A percentile compares a stretch with the other conserved stretches of the same genome.
phyloP scores from a whole-genome alignment of 2,113 vertebrate species.

The Pampusana beccarii region DNA sequence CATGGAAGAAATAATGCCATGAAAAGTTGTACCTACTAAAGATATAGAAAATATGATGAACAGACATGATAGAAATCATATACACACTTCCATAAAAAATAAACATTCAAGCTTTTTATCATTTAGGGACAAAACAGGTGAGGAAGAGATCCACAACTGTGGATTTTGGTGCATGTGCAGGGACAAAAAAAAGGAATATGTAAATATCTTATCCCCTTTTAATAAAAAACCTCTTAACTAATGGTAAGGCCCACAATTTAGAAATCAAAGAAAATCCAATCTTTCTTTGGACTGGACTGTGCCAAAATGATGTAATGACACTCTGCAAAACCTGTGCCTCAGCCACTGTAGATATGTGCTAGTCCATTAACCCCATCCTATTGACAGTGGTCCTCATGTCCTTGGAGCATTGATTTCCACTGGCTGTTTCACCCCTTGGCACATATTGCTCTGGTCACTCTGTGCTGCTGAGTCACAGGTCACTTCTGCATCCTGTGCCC shows the following conservation, averaged over 20 bases:
- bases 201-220: background rate
- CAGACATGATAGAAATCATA: background rate
- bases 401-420: background rate
- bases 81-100: background rate
- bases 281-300: background rate
- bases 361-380: background rate
- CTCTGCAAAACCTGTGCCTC: background rate
- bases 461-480: background rate
- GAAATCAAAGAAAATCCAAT: background rate
- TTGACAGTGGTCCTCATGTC: background rate
- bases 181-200: background rate
- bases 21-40: background rate
- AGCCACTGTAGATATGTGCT: background rate
- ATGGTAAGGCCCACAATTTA: background rate
- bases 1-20: background rate
- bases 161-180: background rate
- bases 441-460: background rate
- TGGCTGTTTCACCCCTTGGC: background rate
- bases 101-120: background rate
- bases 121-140: background rate
- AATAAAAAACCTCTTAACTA: background rate
- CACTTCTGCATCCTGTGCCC: background rate
- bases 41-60: background rate
- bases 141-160: background rate
- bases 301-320: background rate